Conservation (phyloP, 2,113 vertebrate genomes). For the Nothocercus julius region DNA sequence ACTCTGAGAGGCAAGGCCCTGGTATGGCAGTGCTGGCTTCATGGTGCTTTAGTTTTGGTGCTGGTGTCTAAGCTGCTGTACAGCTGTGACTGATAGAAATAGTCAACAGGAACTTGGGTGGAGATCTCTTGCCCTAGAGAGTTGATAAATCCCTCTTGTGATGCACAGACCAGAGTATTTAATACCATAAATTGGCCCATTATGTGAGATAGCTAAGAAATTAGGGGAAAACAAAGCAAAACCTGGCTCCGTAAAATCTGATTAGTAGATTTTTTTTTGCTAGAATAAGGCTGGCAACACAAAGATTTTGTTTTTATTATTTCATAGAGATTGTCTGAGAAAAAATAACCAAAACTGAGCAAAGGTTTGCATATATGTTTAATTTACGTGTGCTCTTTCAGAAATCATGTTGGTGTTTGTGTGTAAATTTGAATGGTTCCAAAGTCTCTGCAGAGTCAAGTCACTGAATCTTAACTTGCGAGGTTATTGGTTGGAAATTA, state of each 20-base stretch:
- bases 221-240: constrained; percentile 16
- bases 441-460: not conserved
- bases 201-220: not conserved
- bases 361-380: not conserved
- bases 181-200: not conserved
- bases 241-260: not conserved
- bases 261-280: not conserved
- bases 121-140: not conserved
- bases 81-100: not conserved
- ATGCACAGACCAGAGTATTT: not conserved
- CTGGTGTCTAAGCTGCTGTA: not conserved
- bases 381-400: not conserved
- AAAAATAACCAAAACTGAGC: not conserved
- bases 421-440: not conserved
- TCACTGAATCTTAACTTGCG: not conserved
- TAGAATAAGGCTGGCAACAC: not conserved
- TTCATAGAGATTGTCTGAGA: not conserved
- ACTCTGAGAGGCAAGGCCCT: not conserved
- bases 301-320: not conserved
- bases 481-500: not conserved
- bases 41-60: not conserved
- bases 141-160: not conserved
- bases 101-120: not conserved
- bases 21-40: not conserved
- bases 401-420: not conserved